Base-by-base conservation (phyloP, 2,113 vertebrate genomes). In the Cisticola juncidis region DNA sequence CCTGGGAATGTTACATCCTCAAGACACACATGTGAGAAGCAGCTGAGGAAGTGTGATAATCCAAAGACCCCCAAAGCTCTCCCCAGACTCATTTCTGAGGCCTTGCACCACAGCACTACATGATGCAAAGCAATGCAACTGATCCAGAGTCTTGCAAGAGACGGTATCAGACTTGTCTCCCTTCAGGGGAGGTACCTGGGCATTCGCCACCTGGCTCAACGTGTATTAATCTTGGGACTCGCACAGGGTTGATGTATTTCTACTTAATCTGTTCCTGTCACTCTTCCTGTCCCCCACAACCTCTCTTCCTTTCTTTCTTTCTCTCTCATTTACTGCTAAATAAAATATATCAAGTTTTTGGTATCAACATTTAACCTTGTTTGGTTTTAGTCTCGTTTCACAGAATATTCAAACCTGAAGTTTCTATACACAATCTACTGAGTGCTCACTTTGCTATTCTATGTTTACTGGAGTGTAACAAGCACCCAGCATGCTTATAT, bases 1-100 rank as follows among this genome's bases (percentile, higher is more conserved):
- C 11, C 23, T 1, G 0, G 7, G n/a, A 74, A 74, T 40, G 58
- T 24, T 42, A 48, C 42, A 65, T 29, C 12, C 42, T 64, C 22
- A 13, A 42, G 42, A 85, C 42, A 48, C 21, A 24, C 19, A 24
- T 0, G 0, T 21, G 24, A 65, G 24, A 15, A 12, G 24, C 42
- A 74, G 42, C 29, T 20, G 35, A 65, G 35, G 23, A 48, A 19
- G 15, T 29, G 20, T 48, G 40, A 56, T 38, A 47, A 65, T 29
- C 50, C n/a, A 40, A 56, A 56, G 50, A 47, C 4, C 12, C 9
- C 9, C 24, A 38, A 64, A 40, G 28, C n/a, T 38, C 14, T 56
- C 40, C 9, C 58, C 14, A n/a, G n/a, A 47, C 23, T 64, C 28
- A 65, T 40, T 73, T 15, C 58, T 28, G 69, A 65, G 8, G 8